Base-by-base conservation (phyloP, 1,140 invertebrate genomes). In the Cataglyphis hispanica region DNA sequence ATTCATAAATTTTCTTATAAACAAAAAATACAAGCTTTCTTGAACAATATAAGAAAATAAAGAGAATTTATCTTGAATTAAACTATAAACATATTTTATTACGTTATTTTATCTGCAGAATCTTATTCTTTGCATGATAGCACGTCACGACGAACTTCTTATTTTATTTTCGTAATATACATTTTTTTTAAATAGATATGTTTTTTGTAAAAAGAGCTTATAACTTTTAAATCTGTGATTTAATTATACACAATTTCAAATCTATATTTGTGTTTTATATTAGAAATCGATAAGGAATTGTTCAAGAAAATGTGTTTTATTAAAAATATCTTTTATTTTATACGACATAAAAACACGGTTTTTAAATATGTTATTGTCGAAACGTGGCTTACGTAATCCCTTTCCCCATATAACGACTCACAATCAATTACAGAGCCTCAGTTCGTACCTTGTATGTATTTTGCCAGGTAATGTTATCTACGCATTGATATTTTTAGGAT, bases 41-140 rank as follows among this genome's bases (percentile, higher is more conserved):
- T 22, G 11, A 6, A 43, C 40, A 43, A 2, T 13, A 22, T 40
- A 40, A 40, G 8, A 22, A 1, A 67, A 8, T 37, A 66, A 11
- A 66, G 13, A 25, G 13, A 25, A 43, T 22, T 56, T 58, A 22
- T 58, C 0, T 58, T 2, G 8, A 0, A 31, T 37, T 19, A 1
- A 50, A 43, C 8, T 6, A 67, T 67, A 50, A 69, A 46, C 27
- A 50, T 50, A 31, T 70, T 70, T 70, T 43, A 43, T 19, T 46
- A 46, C 1, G 5, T 19, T 69, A 25, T 8, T 34, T 43, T 25
- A 43, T 64, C 19, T 22, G 2, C 3, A n/a, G 7, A 34, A 50
- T 5, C 13, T 50, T 2, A 64, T 7, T 11, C 11, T 60, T 11
- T 60, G n/a, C 11, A 60, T 13, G 2, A 60, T 27, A 60, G 10